A percentile compares a stretch with the other conserved stretches of the same genome.
Evolutionary conservation across 2,113 vertebrate genomes (phyloP).

Genomic region (Papio anubis): DNA sequence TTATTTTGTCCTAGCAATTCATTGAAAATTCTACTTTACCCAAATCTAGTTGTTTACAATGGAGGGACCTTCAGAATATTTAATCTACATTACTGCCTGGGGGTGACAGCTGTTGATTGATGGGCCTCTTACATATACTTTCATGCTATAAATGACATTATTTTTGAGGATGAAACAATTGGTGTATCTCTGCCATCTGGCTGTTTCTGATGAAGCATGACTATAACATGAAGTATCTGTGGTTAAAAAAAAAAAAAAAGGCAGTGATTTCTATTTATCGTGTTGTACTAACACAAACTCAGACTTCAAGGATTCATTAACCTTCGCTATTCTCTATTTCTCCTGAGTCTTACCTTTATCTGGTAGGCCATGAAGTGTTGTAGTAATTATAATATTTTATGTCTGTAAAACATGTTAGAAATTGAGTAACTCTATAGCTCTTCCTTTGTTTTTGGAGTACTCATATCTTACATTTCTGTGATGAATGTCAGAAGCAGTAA

Average conservation of each 20-base stretch:
- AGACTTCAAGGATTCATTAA: conserved; percentile 52
- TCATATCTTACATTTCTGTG: not conserved
- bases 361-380: not conserved
- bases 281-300: not conserved
- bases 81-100: conserved; percentile 10
- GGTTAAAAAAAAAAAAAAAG: not conserved
- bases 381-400: conserved; percentile 18
- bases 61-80: not conserved
- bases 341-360: not conserved
- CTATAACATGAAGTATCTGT: conserved; percentile 25
- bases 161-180: conserved; percentile 13
- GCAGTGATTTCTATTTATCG: conserved; percentile 28
- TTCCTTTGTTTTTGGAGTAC: conserved; percentile 30
- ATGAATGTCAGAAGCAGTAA: not conserved
- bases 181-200: not conserved
- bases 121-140: not conserved
- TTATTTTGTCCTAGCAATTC: not conserved
- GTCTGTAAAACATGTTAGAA: not conserved
- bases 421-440: not conserved
- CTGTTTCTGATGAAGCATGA: not conserved
- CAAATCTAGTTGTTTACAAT: conserved; percentile 5
- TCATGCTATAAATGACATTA: not conserved
- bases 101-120: conserved; percentile 13
- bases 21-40: conserved; percentile 27
- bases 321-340: conserved; percentile 21